Conservation (phyloP, 2,797 vertebrate species). For the Paedocypris micromegethes region DNA sequence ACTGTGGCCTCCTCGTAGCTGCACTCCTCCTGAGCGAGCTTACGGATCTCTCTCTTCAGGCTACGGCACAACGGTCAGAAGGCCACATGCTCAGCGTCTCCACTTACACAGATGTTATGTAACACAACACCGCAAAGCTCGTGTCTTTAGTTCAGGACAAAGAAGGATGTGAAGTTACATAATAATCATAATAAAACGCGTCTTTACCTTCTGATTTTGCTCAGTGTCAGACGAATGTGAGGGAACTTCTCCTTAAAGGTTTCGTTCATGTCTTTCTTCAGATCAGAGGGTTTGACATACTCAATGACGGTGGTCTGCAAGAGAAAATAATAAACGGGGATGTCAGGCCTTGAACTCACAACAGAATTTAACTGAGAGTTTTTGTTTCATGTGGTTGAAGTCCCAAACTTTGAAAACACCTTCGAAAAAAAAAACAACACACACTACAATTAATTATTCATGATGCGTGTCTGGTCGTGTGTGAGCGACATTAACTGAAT, state of each 20-base stretch:
- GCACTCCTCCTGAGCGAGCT: constrained; percentile 91
- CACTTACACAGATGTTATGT: neutral
- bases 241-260: constrained; percentile 99
- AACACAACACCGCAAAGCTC: neutral
- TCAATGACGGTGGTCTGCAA: constrained; percentile 95
- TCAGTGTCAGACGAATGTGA: constrained; percentile 91
- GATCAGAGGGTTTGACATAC: constrained; percentile 97
- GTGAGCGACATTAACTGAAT: no score
- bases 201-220: constrained; percentile 93
- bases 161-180: neutral
- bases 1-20: constrained; percentile 93
- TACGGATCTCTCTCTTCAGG: constrained; percentile 93
- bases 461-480: no score
- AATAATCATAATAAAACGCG: neutral
- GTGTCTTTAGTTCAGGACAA: neutral
- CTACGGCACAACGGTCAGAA: constrained; percentile 59
- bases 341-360: no score
- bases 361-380: no score
- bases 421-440: no score
- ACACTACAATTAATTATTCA: no score
- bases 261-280: constrained; percentile 99
- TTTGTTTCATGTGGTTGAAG: no score
- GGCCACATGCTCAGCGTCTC: neutral
- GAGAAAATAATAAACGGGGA: no score
- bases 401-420: no score